Evolutionary conservation across 92 coral and sea anemone species (phyloP).

Genomic region (Epizoanthus illoricatus): DNA sequence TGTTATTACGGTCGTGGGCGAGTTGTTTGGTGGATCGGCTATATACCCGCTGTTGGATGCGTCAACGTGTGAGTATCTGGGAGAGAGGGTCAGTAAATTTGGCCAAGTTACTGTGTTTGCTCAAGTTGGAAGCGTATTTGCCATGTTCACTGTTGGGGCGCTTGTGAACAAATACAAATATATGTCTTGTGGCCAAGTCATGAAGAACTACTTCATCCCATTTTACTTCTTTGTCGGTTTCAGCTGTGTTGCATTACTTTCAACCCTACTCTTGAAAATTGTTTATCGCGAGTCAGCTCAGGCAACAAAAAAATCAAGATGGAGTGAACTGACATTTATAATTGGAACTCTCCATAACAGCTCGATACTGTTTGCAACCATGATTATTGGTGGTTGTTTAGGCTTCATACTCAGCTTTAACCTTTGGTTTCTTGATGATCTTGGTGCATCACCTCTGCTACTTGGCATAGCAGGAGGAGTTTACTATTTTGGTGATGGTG

Average conservation of each 20-base stretch:
- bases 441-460: slow-evolving; percentile 50
- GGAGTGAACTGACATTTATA: slow-evolving; percentile 4
- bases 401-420: slow-evolving; percentile 45
- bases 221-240: slow-evolving; percentile 53
- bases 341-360: slow-evolving; percentile 32
- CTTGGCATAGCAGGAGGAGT: slow-evolving; percentile 44
- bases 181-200: slow-evolving; percentile 47
- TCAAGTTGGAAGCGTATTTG: slow-evolving; percentile 34
- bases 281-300: slow-evolving; percentile 24
- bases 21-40: slow-evolving; percentile 50
- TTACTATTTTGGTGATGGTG: slow-evolving; percentile 34
- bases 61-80: slow-evolving; percentile 47
- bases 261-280: slow-evolving; percentile 24
- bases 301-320: background rate
- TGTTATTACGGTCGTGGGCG: slow-evolving; percentile 48
- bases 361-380: slow-evolving; percentile 36
- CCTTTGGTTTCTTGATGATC: slow-evolving; percentile 53
- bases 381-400: slow-evolving; percentile 40
- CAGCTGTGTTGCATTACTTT: slow-evolving; percentile 44
- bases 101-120: slow-evolving; percentile 45
- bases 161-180: slow-evolving; percentile 40
- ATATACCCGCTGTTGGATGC: slow-evolving; percentile 49
- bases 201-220: slow-evolving; percentile 47
- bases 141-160: slow-evolving; percentile 54
- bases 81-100: slow-evolving; percentile 27